A percentile compares a stretch with the other conserved stretches of the same genome.
phyloP scores from a whole-genome alignment of 2,797 vertebrate genomes.

The Squalus acanthias region DNA sequence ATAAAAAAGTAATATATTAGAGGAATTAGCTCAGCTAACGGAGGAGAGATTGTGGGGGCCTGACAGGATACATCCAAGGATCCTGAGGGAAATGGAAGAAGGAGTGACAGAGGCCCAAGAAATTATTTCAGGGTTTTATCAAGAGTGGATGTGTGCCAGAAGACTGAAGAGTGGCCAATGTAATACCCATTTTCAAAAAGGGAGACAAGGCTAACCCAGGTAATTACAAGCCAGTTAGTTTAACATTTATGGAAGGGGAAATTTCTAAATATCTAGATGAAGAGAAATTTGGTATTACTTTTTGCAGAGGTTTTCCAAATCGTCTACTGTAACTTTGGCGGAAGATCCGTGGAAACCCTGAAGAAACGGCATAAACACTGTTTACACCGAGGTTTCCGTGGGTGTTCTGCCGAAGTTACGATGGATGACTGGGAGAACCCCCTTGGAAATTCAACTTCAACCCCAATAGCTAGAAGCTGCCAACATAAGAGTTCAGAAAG shows the following conservation, averaged over 20 bases:
- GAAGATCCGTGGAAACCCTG: neutral
- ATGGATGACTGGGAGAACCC: neutral
- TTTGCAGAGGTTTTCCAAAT: neutral
- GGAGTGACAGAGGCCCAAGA: neutral
- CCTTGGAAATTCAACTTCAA: neutral
- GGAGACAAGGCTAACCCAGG: too few species aligned
- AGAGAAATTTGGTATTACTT: neutral
- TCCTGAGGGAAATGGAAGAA: neutral
- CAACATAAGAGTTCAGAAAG: neutral
- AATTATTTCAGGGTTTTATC: neutral
- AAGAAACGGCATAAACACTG: neutral
- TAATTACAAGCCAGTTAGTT: too few species aligned
- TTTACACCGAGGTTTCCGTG: neutral
- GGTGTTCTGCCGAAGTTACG: neutral
- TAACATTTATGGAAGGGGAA: neutral
- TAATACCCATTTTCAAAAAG: too few species aligned
- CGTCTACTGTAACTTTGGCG: neutral
- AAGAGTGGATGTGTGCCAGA: neutral
- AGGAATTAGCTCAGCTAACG: neutral
- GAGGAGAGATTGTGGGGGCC: neutral
- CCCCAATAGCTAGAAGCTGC: neutral
- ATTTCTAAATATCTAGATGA: neutral
- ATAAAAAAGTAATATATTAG: neutral
- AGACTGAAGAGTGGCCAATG: neutral
- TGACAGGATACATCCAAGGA: neutral